Conservation (phyloP, 2,888 invertebrate genomes). For the Drosophila infuscata region DNA sequence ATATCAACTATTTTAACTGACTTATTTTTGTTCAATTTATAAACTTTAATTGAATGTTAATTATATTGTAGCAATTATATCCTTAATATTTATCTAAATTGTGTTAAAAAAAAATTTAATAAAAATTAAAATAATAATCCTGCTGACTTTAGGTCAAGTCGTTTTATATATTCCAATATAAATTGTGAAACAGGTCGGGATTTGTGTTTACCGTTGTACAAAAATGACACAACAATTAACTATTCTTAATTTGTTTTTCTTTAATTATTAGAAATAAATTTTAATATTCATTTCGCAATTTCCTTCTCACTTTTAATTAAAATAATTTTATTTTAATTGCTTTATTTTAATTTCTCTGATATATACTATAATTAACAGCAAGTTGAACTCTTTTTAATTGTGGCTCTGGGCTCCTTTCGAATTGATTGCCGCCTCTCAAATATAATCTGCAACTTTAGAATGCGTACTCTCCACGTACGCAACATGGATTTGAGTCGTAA, state of each 20-base stretch:
- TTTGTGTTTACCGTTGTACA: too few species aligned
- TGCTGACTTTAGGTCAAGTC: too few species aligned
- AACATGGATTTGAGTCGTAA: constrained; percentile 12
- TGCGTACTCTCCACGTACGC: constrained; percentile 8
- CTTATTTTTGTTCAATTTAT: too few species aligned
- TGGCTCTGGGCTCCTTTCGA: constrained; percentile 2
- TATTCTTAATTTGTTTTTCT: rapidly evolving
- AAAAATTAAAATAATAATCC: too few species aligned
- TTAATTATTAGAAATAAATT: rapidly evolving
- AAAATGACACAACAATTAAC: background rate
- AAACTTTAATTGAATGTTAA: too few species aligned
- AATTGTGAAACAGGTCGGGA: too few species aligned
- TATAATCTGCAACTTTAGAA: constrained; percentile 34
- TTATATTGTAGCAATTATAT: too few species aligned
- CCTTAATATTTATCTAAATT: too few species aligned
- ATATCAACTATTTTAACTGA: too few species aligned
- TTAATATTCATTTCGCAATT: background rate
- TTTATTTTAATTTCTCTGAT: background rate
- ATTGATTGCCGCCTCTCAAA: constrained; percentile 11
- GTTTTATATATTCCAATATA: too few species aligned
- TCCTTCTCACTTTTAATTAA: background rate
- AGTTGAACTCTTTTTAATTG: background rate
- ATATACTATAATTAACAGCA: background rate
- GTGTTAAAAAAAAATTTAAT: too few species aligned
- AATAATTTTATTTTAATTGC: background rate